A percentile compares a stretch with the other conserved stretches of the same genome.
Evolutionary conservation across 2,797 vertebrate genomes (phyloP).

Genomic region (Gambelia wislizenii): DNA sequence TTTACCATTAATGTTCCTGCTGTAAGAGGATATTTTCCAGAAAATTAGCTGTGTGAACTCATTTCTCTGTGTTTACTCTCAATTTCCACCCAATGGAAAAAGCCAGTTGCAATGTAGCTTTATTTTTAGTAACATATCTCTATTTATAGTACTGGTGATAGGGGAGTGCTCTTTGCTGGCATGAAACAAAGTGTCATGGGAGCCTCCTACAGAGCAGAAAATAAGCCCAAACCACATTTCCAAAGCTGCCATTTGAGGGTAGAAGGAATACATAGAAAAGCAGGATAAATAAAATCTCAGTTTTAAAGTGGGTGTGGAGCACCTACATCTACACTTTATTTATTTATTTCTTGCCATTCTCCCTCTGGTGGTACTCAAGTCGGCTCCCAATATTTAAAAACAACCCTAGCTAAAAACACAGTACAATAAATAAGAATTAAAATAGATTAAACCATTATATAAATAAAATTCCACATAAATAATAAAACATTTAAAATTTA

Average conservation of each 20-base stretch:
- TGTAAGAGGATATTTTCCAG: neutral
- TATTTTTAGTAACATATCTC: conserved; percentile 22
- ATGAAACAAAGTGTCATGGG: neutral
- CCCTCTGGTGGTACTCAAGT: too few relatives aligned
- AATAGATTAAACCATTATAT: too few relatives aligned
- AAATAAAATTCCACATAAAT: too few relatives aligned
- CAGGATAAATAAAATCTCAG: neutral
- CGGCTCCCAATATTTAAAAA: too few relatives aligned
- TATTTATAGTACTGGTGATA: conserved; percentile 21
- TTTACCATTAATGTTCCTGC: neutral
- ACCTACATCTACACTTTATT: too few relatives aligned
- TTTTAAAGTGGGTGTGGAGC: neutral
- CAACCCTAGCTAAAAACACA: too few relatives aligned
- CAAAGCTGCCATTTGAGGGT: neutral
- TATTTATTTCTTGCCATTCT: too few relatives aligned
- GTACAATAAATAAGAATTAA: too few relatives aligned
- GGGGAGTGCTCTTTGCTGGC: neutral
- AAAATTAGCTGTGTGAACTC: neutral
- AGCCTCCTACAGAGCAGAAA: neutral
- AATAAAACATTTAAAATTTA: too few relatives aligned
- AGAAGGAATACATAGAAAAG: neutral
- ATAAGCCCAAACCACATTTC: neutral
- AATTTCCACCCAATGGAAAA: neutral
- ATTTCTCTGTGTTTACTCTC: neutral
- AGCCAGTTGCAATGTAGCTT: neutral